phyloP scores from a whole-genome alignment of 2,888 invertebrate genomes.

The Ichneumoninae sp. region DNA sequence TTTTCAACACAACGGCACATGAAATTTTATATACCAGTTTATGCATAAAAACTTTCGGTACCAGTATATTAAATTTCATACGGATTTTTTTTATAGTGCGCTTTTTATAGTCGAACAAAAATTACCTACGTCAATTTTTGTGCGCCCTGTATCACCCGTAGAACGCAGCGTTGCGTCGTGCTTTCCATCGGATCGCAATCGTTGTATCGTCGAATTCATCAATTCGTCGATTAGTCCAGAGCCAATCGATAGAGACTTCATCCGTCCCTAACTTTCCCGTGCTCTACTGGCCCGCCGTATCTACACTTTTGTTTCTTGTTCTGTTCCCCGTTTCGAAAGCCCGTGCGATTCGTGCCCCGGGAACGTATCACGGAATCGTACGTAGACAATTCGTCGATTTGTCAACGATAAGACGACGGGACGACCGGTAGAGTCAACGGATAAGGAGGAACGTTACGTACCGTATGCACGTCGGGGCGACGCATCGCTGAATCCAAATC shows the following conservation, averaged over 20 bases:
- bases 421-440: constrained; percentile 26
- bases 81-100: too few relatives aligned
- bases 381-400: constrained; percentile 46
- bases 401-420: constrained; percentile 36
- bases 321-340: constrained; percentile 48
- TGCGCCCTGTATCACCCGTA: background rate
- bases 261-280: constrained; percentile 49
- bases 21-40: too few relatives aligned
- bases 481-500: constrained; percentile 16
- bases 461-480: background rate
- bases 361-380: constrained; percentile 18
- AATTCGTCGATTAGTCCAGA: constrained; percentile 20
- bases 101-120: too few relatives aligned
- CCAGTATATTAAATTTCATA: too few relatives aligned
- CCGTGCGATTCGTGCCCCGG: constrained; percentile 5
- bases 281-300: constrained; percentile 1
- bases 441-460: constrained; percentile 18
- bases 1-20: too few relatives aligned
- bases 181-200: background rate
- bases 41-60: too few relatives aligned
- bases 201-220: constrained; percentile 1
- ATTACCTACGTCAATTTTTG: background rate
- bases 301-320: constrained; percentile 39
- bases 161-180: background rate
- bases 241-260: constrained; percentile 41